Percentiles rank a stretch among this genome's conserved stretches.
Conservation (phyloP, 2,797 vertebrate genomes). For the Melanotaenia maccullochi region DNA sequence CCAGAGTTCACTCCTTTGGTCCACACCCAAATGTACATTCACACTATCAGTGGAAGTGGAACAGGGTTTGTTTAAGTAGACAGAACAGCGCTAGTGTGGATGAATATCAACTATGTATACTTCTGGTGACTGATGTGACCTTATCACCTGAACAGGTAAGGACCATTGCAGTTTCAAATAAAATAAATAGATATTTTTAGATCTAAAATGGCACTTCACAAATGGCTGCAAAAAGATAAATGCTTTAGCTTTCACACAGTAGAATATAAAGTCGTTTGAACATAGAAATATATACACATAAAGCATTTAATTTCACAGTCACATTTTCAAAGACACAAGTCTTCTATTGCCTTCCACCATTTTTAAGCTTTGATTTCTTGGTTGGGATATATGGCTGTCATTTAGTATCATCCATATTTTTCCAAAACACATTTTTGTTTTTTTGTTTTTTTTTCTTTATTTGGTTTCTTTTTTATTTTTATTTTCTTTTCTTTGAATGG, state of each 20-base stretch:
- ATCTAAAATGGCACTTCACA: too few species aligned
- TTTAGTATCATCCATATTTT: constrained; percentile 11
- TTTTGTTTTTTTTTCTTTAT: neutral
- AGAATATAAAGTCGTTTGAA: constrained; percentile 28
- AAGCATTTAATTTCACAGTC: constrained; percentile 37
- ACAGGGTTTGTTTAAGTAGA: too few species aligned
- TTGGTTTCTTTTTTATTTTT: too few species aligned
- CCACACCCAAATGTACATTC: too few species aligned
- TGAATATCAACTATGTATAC: neutral
- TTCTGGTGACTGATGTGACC: constrained; percentile 40
- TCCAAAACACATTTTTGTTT: constrained; percentile 14
- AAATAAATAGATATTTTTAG: too few species aligned
- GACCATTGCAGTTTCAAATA: too few species aligned
- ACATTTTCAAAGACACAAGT: neutral
- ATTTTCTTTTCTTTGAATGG: too few species aligned
- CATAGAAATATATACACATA: constrained; percentile 50
- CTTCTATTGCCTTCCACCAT: neutral
- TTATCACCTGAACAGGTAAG: neutral
- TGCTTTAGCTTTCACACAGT: neutral
- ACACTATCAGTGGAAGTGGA: too few species aligned
- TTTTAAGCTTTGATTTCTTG: constrained; percentile 17
- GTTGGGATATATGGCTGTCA: constrained; percentile 20
- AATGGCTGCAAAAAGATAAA: too few species aligned
- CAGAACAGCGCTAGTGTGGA: too few species aligned
- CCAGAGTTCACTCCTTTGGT: too few species aligned